These are phyloP conservation scores for Brienomyrus brachyistius DNA, from an alignment of 2,113 vertebrate genomes.

Conservation along the genomic window DNA sequence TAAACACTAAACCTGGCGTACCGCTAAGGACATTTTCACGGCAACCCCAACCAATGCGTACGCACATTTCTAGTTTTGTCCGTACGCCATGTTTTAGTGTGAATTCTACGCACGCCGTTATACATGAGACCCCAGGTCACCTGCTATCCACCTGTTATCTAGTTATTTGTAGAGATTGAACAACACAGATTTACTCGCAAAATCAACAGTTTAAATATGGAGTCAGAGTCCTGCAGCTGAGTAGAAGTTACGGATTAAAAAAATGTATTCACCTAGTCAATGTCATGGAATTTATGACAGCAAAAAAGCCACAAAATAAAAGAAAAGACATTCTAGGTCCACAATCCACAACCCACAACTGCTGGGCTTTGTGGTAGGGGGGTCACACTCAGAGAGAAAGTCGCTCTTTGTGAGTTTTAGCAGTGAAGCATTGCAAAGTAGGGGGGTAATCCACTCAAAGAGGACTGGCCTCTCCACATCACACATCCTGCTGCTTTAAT, in stretches of 20 bases:
- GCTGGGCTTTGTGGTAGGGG: not conserved
- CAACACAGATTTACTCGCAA: not conserved
- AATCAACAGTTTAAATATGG: not conserved
- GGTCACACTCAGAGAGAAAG: not conserved
- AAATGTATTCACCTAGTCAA: not conserved
- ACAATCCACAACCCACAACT: not conserved
- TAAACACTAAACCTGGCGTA: no score
- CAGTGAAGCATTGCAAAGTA: not conserved
- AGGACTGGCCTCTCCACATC: slow-evolving; percentile 3
- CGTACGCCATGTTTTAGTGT: no score
- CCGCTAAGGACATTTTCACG: no score
- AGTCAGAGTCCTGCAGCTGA: not conserved
- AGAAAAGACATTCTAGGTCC: not conserved
- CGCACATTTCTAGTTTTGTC: no score
- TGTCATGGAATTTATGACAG: not conserved
- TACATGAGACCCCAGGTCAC: not conserved
- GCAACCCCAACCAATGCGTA: no score
- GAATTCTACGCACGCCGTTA: no score
- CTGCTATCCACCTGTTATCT: not conserved
- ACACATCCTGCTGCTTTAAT: slow-evolving; percentile 8
- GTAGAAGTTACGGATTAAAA: not conserved
- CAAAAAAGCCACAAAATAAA: not conserved
- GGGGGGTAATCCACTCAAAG: slow-evolving; percentile 23
- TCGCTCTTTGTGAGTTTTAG: slow-evolving; percentile 10
- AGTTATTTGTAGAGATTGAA: not conserved